A percentile compares a stretch with the other conserved stretches of the same genome.
Evolutionary conservation across 2,797 vertebrate species (phyloP).

Genomic region (Hyperoplus lanceolatus): DNA sequence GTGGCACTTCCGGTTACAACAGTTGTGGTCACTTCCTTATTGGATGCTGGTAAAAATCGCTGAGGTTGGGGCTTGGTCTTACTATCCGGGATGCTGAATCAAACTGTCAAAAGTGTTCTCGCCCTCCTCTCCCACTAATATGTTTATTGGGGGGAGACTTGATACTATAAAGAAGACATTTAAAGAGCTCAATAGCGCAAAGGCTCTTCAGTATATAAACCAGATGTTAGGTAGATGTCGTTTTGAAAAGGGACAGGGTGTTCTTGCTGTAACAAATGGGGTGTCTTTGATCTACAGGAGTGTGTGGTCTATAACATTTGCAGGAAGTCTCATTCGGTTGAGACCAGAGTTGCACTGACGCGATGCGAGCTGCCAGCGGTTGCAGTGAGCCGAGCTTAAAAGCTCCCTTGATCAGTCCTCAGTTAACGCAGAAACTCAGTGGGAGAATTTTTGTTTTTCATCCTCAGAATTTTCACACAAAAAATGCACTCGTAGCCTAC

Average conservation of each 20-base stretch:
- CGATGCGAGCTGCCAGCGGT: constrained; percentile 38
- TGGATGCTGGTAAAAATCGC: too few relatives aligned
- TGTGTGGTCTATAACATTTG: constrained; percentile 55
- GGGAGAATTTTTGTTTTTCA: constrained; percentile 46
- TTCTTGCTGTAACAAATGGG: constrained; percentile 32
- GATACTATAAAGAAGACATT: background rate
- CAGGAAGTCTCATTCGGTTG: constrained; percentile 53
- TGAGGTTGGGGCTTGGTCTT: background rate
- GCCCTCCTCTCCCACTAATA: background rate
- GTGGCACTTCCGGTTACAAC: too few relatives aligned
- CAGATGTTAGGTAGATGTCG: constrained; percentile 39
- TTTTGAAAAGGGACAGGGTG: constrained; percentile 33
- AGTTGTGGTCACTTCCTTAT: too few relatives aligned
- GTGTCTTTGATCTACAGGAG: constrained; percentile 53
- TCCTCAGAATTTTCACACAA: constrained; percentile 40
- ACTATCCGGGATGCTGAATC: background rate
- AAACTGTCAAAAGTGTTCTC: constrained; percentile 11
- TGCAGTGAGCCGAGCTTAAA: constrained; percentile 38
- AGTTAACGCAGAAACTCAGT: constrained; percentile 32
- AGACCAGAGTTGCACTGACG: constrained; percentile 55
- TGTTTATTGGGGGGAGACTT: background rate
- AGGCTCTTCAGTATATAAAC: background rate
- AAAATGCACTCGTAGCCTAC: constrained; percentile 29
- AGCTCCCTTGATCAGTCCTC: constrained; percentile 51
- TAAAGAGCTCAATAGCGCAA: background rate